These are phyloP conservation scores for Eupithecia pulchellata DNA, from an alignment of 2,888 invertebrate species.

Conservation along the genomic window DNA sequence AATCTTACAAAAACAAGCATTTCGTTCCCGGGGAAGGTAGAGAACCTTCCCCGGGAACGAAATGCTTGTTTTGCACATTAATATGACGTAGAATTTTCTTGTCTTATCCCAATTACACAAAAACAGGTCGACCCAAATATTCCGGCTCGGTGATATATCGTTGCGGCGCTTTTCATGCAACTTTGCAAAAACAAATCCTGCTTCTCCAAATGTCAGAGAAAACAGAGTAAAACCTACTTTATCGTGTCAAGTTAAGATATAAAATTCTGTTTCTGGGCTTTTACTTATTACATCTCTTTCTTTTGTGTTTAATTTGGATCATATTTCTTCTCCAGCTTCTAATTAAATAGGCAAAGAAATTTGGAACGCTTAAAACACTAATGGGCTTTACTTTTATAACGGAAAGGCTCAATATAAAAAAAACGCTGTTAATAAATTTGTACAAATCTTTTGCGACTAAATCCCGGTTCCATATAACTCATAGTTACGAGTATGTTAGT, in stretches of 20 bases:
- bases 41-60: conserved; percentile 75
- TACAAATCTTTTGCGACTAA: conserved; percentile 20
- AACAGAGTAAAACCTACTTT: conserved; percentile 69
- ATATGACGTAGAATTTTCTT: conserved; percentile 82
- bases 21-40: conserved; percentile 75
- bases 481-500: conserved; percentile 48
- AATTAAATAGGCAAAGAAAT: conserved; percentile 69
- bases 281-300: conserved; percentile 61
- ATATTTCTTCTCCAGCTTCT: conserved; percentile 69
- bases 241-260: conserved; percentile 66
- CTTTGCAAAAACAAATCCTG: conserved; percentile 81
- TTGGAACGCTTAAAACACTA: conserved; percentile 48
- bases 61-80: conserved; percentile 73
- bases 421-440: conserved; percentile 16
- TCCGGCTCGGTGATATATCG: conserved; percentile 79
- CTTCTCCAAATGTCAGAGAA: conserved; percentile 62
- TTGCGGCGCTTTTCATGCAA: conserved; percentile 80
- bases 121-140: conserved; percentile 85
- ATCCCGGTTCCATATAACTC: conserved; percentile 28
- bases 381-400: conserved; percentile 22
- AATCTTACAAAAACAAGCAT: conserved; percentile 75
- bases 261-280: conserved; percentile 62
- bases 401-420: conserved; percentile 5
- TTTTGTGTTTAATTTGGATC: conserved; percentile 72
- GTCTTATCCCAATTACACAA: conserved; percentile 82